phyloP scores from a whole-genome alignment of 2,113 vertebrate species.

The Chaetodon auriga region DNA sequence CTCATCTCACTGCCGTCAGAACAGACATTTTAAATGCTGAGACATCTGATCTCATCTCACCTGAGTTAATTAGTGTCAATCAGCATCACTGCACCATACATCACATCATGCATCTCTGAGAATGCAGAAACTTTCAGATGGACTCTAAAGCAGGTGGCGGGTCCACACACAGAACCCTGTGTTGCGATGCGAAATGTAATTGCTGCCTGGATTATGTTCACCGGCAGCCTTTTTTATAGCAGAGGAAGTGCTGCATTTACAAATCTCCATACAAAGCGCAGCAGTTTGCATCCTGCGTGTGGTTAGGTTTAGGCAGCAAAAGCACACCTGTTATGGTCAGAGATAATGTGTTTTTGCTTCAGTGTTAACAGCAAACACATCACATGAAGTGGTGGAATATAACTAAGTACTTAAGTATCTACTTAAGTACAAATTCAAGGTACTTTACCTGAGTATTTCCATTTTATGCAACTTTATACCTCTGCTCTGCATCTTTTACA shows the following conservation, averaged over 20 bases:
- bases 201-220: neutral
- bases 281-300: neutral
- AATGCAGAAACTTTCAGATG: neutral
- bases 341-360: no score
- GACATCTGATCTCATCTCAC: slow-evolving; percentile 18
- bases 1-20: neutral
- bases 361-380: no score
- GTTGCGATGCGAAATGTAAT: neutral
- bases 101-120: neutral
- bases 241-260: neutral
- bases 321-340: no score
- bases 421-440: neutral
- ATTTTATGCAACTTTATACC: neutral
- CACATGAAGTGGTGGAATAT: neutral
- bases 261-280: neutral
- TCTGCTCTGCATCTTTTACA: neutral
- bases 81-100: neutral
- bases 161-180: neutral
- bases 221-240: neutral
- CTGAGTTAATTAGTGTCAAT: slow-evolving; percentile 31
- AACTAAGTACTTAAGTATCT: neutral
- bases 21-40: neutral
- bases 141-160: neutral
- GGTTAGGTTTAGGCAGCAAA: neutral
- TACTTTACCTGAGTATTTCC: neutral